phyloP scores from a whole-genome alignment of 2,797 vertebrate species.

The Sorex maritimensis region DNA sequence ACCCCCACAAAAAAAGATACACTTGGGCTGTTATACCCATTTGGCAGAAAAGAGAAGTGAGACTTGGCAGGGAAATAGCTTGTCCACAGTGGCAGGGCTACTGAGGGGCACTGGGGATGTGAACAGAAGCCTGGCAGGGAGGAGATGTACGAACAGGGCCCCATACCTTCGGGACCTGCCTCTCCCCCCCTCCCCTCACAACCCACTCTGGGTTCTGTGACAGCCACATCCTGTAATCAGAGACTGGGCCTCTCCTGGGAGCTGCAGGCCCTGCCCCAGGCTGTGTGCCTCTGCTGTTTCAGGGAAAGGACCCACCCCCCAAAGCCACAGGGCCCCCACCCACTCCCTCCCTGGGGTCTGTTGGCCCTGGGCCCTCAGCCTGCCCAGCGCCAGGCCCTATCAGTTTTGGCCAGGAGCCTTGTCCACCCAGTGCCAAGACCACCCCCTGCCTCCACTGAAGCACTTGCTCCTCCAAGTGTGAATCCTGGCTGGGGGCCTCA shows the following conservation, averaged over 20 bases:
- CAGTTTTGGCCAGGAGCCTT: slow-evolving; percentile 41
- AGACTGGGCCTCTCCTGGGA: neutral
- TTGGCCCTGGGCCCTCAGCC: neutral
- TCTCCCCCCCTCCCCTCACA: neutral
- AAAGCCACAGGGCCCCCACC: neutral
- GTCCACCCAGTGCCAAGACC: neutral
- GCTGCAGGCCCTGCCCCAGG: neutral
- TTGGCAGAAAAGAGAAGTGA: slow-evolving; percentile 23
- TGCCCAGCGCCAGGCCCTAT: neutral
- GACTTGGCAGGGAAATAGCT: neutral
- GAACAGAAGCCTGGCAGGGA: neutral
- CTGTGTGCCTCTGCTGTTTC: neutral
- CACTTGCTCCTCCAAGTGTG: neutral
- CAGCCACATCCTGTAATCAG: neutral
- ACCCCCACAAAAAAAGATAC: neutral
- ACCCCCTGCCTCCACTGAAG: neutral
- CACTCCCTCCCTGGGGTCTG: neutral
- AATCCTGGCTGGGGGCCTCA: neutral
- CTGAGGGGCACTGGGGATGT: neutral
- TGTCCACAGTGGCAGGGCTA: neutral
- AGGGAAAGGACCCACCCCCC: neutral
- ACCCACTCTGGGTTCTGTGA: neutral
- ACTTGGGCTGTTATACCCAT: neutral
- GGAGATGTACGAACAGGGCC: neutral
- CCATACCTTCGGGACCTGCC: neutral